Conservation (phyloP, 2,888 invertebrate genomes). For the Hemistola chrysoprasaria region DNA sequence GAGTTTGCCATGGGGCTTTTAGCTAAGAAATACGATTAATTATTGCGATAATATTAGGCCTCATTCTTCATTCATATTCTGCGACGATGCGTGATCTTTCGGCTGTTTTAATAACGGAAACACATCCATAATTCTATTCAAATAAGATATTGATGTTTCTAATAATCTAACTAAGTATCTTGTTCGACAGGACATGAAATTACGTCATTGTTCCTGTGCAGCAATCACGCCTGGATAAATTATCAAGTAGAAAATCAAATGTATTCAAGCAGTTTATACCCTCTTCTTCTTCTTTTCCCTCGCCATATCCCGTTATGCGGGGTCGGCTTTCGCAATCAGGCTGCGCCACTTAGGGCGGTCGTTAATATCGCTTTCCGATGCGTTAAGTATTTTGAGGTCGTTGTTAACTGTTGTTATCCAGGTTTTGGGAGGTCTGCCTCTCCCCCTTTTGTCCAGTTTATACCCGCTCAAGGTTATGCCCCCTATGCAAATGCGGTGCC, state of each 20-base stretch:
- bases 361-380: too few species aligned
- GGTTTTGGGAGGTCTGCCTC: too few species aligned
- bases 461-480: constrained; percentile 45
- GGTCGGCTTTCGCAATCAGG: too few species aligned
- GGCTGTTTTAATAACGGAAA: too few species aligned
- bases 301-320: too few species aligned
- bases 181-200: constrained; percentile 35
- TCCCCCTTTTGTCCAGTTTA: too few species aligned
- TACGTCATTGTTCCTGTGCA: constrained; percentile 34
- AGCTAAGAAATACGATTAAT: constrained; percentile 37
- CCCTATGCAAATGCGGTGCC: constrained; percentile 42
- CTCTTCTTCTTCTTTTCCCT: too few species aligned
- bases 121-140: constrained; percentile 19
- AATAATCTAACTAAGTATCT: too few species aligned
- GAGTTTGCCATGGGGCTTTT: constrained; percentile 32
- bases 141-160: constrained; percentile 30
- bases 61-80: constrained; percentile 43
- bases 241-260: constrained; percentile 27
- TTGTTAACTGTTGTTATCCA: too few species aligned
- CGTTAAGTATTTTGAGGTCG: too few species aligned
- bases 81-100: constrained; percentile 21
- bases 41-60: constrained; percentile 37
- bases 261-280: constrained; percentile 26
- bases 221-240: constrained; percentile 33
- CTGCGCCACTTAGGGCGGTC: too few species aligned